Percentiles rank a stretch among this genome's conserved stretches.
Evolutionary conservation across 2,888 invertebrate genomes (phyloP).

Genomic region (Leistus spinibarbis): DNA sequence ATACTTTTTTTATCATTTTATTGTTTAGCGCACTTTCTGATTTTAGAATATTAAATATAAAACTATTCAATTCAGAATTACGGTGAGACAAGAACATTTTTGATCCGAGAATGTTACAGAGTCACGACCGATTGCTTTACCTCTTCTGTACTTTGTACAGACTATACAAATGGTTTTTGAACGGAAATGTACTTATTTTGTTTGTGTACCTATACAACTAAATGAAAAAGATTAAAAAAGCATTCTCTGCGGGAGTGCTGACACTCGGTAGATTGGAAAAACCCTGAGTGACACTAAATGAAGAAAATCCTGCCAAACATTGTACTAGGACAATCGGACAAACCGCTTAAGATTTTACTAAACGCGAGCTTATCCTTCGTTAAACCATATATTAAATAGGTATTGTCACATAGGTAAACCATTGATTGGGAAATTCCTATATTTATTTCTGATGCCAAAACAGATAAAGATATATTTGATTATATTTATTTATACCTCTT

Average conservation of each 20-base stretch:
- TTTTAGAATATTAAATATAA: too few relatives aligned
- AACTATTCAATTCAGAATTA: too few relatives aligned
- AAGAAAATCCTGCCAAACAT: not conserved
- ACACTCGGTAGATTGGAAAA: constrained; percentile 10
- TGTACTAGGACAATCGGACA: not conserved
- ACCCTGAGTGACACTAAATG: constrained; percentile 2
- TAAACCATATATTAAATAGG: not conserved
- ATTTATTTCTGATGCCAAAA: not conserved
- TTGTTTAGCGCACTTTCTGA: too few relatives aligned
- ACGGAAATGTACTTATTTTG: not conserved
- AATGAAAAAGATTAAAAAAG: not conserved
- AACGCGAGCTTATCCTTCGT: not conserved
- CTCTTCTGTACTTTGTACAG: too few relatives aligned
- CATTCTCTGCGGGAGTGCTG: not conserved
- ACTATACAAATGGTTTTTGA: too few relatives aligned
- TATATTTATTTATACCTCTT: too few relatives aligned
- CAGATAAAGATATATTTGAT: too few relatives aligned
- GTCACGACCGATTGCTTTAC: too few relatives aligned
- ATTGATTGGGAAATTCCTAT: not conserved
- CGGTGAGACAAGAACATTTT: too few relatives aligned
- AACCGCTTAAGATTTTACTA: not conserved
- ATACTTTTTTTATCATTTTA: too few relatives aligned
- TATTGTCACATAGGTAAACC: not conserved
- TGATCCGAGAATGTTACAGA: too few relatives aligned
- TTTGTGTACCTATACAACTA: not conserved